Percentiles rank a stretch among this genome's conserved stretches.
These are phyloP conservation scores for Danio rerio DNA, from an alignment of 2,113 vertebrate genomes.

Conservation along the genomic window GRCz12tu NC_133189.1:11487501-11488000, in stretches of 20 bases:
- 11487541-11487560: no score
- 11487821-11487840: slow-evolving; percentile 25
- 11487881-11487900: not conserved
- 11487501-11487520: no score
- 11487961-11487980: slow-evolving; percentile 5
- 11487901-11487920: not conserved
- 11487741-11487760: slow-evolving; percentile 54
- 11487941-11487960: not conserved
- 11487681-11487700: slow-evolving; percentile 32
- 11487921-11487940: slow-evolving; percentile 14
- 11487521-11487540: no score
- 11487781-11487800: slow-evolving; percentile 40
- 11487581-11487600: no score
- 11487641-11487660: not conserved
- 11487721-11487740: slow-evolving; percentile 31
- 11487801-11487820: slow-evolving; percentile 2
- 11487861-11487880: not conserved
- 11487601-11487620: no score
- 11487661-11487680: not conserved
- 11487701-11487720: slow-evolving; percentile 7
- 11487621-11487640: no score
- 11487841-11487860: not conserved
- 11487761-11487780: slow-evolving; percentile 42
- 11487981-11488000: slow-evolving; percentile 11
- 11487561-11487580: no score